phyloP scores from a whole-genome alignment of 1,140 invertebrate genomes.

The Bemisia tabaci region DNA sequence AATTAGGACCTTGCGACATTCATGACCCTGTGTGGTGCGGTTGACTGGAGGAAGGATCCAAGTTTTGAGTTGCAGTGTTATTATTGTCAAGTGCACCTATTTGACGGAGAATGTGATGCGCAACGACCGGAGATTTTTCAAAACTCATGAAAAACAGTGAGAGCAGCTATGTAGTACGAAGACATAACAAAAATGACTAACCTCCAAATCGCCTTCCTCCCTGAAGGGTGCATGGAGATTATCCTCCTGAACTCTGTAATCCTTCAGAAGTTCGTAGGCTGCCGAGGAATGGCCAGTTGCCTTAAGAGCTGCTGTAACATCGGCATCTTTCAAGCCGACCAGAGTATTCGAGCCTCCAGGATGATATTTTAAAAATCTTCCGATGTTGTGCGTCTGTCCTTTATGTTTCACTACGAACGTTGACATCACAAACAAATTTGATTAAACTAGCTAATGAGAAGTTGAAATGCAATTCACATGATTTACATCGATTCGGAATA shows the following conservation, averaged over 20 bases:
- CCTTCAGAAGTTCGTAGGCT: slow-evolving; percentile 44
- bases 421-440: not conserved
- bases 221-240: slow-evolving; percentile 9
- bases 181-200: slow-evolving; percentile 27
- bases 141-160: no score
- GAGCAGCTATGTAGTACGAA: no score
- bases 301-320: slow-evolving; percentile 36
- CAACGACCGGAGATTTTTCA: no score
- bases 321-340: slow-evolving; percentile 34
- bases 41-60: no score
- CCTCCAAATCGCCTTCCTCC: slow-evolving; percentile 34
- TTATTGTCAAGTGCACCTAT: no score
- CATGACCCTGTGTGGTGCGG: no score
- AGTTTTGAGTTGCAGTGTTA: no score
- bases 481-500: no score
- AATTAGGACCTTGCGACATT: no score
- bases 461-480: not conserved
- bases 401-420: slow-evolving; percentile 36
- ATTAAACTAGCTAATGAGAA: not conserved
- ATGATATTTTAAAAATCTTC: slow-evolving; percentile 41
- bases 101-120: no score
- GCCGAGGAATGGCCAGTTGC: slow-evolving; percentile 40
- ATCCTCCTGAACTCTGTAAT: slow-evolving; percentile 30
- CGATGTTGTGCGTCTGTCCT: slow-evolving; percentile 38
- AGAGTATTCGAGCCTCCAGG: slow-evolving; percentile 45